These are phyloP conservation scores for Diarsia brunnea DNA, from an alignment of 2,888 invertebrate genomes.

Conservation along the genomic window DNA sequence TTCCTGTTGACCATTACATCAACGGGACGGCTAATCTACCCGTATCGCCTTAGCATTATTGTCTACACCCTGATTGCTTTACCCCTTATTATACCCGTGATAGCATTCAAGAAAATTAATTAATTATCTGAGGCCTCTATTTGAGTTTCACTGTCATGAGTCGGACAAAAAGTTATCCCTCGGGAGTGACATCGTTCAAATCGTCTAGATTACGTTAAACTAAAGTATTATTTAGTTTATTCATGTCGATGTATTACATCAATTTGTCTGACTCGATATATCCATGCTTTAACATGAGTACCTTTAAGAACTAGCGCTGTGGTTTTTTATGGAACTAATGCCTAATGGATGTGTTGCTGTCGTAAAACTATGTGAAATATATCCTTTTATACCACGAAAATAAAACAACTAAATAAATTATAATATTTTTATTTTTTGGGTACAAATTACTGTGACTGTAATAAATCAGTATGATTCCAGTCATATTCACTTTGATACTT, in stretches of 20 bases:
- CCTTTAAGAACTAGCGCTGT: background rate
- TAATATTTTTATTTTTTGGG: background rate
- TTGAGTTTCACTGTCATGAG: background rate
- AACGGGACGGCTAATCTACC: background rate
- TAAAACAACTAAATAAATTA: background rate
- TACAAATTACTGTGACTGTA: background rate
- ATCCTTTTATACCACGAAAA: background rate
- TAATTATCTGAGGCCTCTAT: background rate
- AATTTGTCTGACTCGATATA: background rate
- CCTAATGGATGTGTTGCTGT: background rate
- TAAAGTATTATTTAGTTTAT: background rate
- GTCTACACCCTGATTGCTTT: background rate
- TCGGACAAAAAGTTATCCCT: constrained; percentile 3
- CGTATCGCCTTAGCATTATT: background rate
- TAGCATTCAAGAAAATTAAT: background rate
- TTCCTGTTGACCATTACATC: background rate
- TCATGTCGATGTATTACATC: constrained; percentile 7
- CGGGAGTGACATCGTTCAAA: background rate
- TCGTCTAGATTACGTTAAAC: constrained; percentile 5
- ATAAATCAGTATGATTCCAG: background rate
- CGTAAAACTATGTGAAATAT: background rate
- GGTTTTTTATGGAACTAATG: background rate
- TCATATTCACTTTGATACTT: background rate
- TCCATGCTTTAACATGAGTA: background rate
- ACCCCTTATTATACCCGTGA: too few species aligned